Base-by-base conservation (phyloP, 2,888 invertebrate species). In the Caenorhabditis sp. region DNA sequence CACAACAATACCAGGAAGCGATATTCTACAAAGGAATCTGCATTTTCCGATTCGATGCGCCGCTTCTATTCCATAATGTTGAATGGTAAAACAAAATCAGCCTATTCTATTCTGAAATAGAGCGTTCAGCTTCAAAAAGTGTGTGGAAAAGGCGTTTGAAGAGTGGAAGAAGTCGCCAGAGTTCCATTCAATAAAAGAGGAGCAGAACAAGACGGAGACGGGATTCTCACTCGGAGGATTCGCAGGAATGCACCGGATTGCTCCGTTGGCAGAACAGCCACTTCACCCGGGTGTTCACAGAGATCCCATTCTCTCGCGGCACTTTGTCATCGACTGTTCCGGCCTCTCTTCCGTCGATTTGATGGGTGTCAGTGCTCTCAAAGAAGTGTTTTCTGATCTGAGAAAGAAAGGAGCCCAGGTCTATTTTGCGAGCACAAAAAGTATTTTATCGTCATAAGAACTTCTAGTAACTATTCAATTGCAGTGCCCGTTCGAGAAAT, bases 21-120 rank as follows among this genome's bases (percentile, higher is more conserved):
- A 43, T 63, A 22, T 72, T 52, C 32, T 43, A 48, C 32, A 87
- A 72, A 48, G 90, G 90, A 27, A 87, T 91, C 17, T 90, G 90
- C 79, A 90, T 91, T 45, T 90, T 90, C 87, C 89, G 91, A n/a
- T 91, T 90, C 83, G 91, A 91, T 70, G 89, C 90, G 39, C 90
- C 91, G 7, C 84, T 91, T 22, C 89, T 90, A 66, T 91, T 90
- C 86, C 90, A 91, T 17, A 91, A 91, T 82, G 88, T 89, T 2
- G 90, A 91, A 66, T 86, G 78, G 61, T 66, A 22, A n/a, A n/a
- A n/a, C n/a, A n/a, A n/a, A n/a, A n/a, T n/a, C n/a, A n/a, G n/a
- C n/a, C n/a, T n/a, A n/a, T n/a, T n/a, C n/a, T n/a, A n/a, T n/a
- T n/a, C n/a, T n/a, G n/a, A n/a, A n/a, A n/a, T n/a, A n/a, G n/a